Evolutionary conservation across 2,797 vertebrate genomes (phyloP), one percentile per base, ranked within the genome.

Genomic region (Thunnus albacares): DNA sequence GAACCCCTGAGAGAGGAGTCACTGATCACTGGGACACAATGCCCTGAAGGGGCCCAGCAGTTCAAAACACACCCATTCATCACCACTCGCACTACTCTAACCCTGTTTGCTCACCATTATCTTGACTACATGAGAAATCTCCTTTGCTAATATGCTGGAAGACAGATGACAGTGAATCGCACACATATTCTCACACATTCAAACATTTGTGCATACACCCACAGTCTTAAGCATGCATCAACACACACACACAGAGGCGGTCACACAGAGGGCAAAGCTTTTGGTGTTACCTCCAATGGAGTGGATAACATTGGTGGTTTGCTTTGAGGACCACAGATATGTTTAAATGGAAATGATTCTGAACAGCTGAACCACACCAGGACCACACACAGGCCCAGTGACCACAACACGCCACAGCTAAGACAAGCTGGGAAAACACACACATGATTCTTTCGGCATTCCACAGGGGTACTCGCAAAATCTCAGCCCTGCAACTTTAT

Each of bases 311-410:
- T 81, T 53, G 77, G 87, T 60, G 92, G 90, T 92, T 93, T 84
- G 82, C 89, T 82, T 81, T 77, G 67, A 95, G 72, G 71, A 81
- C 91, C 87, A 63, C 90, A 91, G 87, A 94, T 90, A 94, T 93
- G 89, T 93, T 93, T 77, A 87, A 94, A 92, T 92, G 90, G 90
- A 89, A 92, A 89, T 86, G 75, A 93, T 93, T 92, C 81, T 88
- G 85, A 90, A 85, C 87, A 88, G 90, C 87, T 89, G 86, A 93
- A 90, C 89, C 90, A 83, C 88, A 91, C 61, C 72, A 86, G 90
- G 94, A 93, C 94, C 94, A 94, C 94, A 94, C 93, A 93, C 91
- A 91, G 87, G 80, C 87, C 77, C 7, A 3, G 74, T 79, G 88
- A 92, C 90, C 90, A 90, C 92, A 92, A 92, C 89, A 91, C 77